Evolutionary conservation across 2,888 invertebrate genomes (phyloP), one percentile per base, ranked within the genome.

Genomic region (Ophion slaviceki): DNA sequence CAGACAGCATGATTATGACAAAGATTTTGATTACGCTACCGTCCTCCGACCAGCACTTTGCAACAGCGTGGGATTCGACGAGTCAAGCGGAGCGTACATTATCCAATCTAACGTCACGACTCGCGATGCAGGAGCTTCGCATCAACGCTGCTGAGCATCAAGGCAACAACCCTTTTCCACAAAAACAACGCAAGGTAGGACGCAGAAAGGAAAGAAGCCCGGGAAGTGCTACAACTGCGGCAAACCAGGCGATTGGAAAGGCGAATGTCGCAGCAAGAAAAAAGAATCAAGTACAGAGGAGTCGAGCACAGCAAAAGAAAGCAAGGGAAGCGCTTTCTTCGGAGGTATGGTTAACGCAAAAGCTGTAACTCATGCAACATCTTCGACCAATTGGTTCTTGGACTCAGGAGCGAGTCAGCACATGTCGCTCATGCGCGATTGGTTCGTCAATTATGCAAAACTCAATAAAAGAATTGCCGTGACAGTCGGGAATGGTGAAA

Each of bases 11-110:
- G 82, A 59, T 88, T 0, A 88, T 90, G 0, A 89, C 89, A 2
- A 89, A 89, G 68, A 80, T 89, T 10, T 17, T 89, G n/a, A 24
- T 89, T 88, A 89, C 89, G 0, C 47, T 90, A 0, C 87, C 88
- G 20, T 5, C 72, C 1, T 11, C 53, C 0, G 87, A 72, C 57
- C 79, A 84, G 11, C 82, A 88, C 66, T 89, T 89, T 59, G 28
- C 82, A 0, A 86, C 84, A n/a, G 88, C 90, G 1, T 89, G 88
- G 88, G 87, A 88, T 8, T 88, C 88, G 0, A 84, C 88, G 3
- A 80, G 28, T 3, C 10, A 28, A 11, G 62, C 57, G 0, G 24
- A 85, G 8, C 57, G 47, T 10, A 88, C 83, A 0, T 57, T 87
- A 7, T 10, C 66, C 0, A 87, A 88, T 14, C 72, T 87, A 3